Percentiles rank a stretch among this genome's conserved stretches.
Evolutionary conservation across 2,113 vertebrate species (phyloP).

Genomic region (Erinaceus europaeus): DNA sequence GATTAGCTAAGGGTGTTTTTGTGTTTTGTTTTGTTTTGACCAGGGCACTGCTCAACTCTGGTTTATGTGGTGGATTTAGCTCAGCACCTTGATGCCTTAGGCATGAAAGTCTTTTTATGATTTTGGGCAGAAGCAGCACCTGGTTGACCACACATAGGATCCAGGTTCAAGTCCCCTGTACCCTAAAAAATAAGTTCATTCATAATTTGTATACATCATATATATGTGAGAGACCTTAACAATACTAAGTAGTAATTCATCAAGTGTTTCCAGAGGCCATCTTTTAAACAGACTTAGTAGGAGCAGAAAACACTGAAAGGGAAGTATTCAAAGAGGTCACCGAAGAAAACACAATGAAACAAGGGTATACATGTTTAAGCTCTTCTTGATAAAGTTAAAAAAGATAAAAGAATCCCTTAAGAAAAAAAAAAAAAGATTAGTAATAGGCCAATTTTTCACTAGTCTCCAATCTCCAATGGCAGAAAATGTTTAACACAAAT

Average conservation of each 20-base stretch:
- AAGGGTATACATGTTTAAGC: not conserved
- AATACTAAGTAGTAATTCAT: not conserved
- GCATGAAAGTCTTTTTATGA: too few species aligned
- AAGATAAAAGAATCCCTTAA: not conserved
- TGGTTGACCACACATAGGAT: too few species aligned
- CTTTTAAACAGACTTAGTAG: not conserved
- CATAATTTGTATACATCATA: not conserved
- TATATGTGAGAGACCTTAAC: not conserved
- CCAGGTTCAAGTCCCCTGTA: too few species aligned
- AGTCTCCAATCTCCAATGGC: slow-evolving; percentile 61
- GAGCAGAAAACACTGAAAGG: not conserved
- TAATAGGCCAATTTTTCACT: not conserved
- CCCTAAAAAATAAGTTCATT: not conserved
- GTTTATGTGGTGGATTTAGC: too few species aligned
- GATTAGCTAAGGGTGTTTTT: too few species aligned
- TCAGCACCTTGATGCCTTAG: too few species aligned
- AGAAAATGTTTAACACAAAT: slow-evolving; percentile 71
- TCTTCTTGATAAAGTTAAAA: not conserved
- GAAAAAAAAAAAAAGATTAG: not conserved
- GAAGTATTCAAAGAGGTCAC: not conserved
- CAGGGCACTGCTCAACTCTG: too few species aligned
- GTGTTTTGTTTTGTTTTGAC: too few species aligned
- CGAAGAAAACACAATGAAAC: not conserved
- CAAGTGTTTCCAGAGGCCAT: not conserved
- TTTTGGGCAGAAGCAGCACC: too few species aligned